Evolutionary conservation across 2,113 vertebrate genomes (phyloP).

Genomic region (Ornithorhynchus anatinus): DNA sequence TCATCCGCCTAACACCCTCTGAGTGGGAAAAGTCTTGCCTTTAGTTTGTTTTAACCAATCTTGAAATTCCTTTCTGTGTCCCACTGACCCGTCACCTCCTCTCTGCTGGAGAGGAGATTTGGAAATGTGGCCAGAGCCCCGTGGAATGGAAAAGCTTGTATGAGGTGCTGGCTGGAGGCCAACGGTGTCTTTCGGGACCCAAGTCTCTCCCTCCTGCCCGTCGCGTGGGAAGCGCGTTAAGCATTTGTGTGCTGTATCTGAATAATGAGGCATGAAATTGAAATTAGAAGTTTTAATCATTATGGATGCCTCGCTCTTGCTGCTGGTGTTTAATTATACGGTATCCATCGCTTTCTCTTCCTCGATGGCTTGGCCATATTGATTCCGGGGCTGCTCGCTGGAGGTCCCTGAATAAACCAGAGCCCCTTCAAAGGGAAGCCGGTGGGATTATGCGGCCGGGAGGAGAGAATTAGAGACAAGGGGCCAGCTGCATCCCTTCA

Average conservation of each 20-base stretch:
- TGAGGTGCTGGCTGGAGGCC: constrained; percentile 17
- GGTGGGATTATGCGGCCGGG: too few species aligned
- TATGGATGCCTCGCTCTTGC: constrained; percentile 52
- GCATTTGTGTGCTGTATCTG: constrained; percentile 24
- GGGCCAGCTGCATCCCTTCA: too few species aligned
- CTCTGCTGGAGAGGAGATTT: background rate
- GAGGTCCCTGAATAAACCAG: background rate
- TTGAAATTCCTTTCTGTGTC: too few species aligned
- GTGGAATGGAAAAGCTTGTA: constrained; percentile 41
- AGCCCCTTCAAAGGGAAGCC: background rate
- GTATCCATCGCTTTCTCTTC: constrained; percentile 26
- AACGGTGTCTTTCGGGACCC: accelerated
- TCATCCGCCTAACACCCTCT: too few species aligned
- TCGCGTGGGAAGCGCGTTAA: background rate
- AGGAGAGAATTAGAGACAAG: too few species aligned
- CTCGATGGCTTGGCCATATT: constrained; percentile 20
- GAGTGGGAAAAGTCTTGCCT: too few species aligned
- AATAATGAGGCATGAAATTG: constrained; percentile 68
- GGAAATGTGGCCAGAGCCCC: background rate
- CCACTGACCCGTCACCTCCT: too few species aligned
- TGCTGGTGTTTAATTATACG: constrained; percentile 45
- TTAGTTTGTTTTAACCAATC: too few species aligned
- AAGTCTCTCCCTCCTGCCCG: constrained; percentile 13
- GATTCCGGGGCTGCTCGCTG: background rate
- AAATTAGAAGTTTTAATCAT: constrained; percentile 65